Conservation (phyloP, 2,113 vertebrate species). For the Anarhynchus alexandrinus region DNA sequence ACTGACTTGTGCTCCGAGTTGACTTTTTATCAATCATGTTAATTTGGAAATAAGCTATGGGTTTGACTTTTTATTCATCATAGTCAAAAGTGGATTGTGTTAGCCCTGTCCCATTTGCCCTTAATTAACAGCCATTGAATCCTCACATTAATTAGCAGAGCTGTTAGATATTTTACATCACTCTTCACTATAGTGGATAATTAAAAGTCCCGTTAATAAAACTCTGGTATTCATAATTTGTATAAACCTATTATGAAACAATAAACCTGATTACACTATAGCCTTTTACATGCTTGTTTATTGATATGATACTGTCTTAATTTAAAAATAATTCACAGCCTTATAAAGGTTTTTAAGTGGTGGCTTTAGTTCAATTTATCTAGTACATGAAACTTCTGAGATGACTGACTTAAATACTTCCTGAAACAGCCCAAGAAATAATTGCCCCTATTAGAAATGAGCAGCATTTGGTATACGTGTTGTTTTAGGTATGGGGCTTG, state of each 20-base stretch:
- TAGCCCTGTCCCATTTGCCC: conserved; percentile 88
- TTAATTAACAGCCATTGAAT: conserved; percentile 93
- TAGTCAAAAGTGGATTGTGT: conserved; percentile 79
- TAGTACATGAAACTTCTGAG: not conserved
- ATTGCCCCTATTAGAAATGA: not conserved
- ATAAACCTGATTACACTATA: conserved; percentile 50
- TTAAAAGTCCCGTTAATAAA: conserved; percentile 92
- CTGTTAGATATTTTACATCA: conserved; percentile 90
- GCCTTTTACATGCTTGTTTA: conserved; percentile 35
- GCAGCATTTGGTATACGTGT: not conserved
- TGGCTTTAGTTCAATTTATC: not conserved
- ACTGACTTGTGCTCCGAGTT: conserved; percentile 49
- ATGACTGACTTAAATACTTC: not conserved
- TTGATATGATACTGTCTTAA: not conserved
- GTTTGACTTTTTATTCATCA: conserved; percentile 85
- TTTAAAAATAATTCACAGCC: not conserved
- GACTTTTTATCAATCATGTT: conserved; percentile 80
- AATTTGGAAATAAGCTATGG: conserved; percentile 86
- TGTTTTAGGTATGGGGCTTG: not conserved
- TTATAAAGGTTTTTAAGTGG: not conserved
- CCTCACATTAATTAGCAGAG: conserved; percentile 90
- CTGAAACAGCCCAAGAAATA: not conserved
- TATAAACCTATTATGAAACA: conserved; percentile 76
- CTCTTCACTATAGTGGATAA: conserved; percentile 84
- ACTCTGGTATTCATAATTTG: conserved; percentile 82